Percentiles rank a stretch among this genome's conserved stretches.
These are phyloP conservation scores for Metridium senile DNA, from an alignment of 92 coral and sea anemone genomes.

Conservation along the genomic window DNA sequence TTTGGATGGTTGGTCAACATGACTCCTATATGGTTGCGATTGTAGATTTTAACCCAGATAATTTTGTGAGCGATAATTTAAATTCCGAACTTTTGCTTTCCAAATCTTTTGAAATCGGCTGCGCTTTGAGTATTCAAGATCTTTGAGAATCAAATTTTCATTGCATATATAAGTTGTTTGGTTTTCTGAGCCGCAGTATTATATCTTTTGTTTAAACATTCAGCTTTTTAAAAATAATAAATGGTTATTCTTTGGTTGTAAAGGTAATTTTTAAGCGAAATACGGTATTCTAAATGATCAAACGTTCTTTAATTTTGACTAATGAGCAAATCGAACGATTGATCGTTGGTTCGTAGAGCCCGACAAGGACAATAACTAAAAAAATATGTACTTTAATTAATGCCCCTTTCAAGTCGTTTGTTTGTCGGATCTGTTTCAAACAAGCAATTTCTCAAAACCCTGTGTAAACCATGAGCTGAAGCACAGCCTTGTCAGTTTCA, in stretches of 20 bases:
- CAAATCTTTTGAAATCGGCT: too few species aligned
- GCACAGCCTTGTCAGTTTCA: not conserved
- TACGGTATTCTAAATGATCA: not conserved
- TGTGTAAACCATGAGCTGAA: slow-evolving; percentile 3
- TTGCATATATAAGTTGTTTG: not conserved
- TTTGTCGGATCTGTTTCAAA: slow-evolving; percentile 9
- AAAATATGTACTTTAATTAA: not conserved
- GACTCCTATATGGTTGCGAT: too few species aligned
- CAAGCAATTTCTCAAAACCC: slow-evolving; percentile 8
- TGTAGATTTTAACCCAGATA: too few species aligned
- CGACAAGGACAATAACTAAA: slow-evolving; percentile 13
- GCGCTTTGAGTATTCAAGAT: too few species aligned
- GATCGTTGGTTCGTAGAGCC: slow-evolving; percentile 16
- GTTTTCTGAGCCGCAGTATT: not conserved
- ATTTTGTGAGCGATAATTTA: too few species aligned
- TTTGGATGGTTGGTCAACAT: not conserved
- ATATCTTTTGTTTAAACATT: not conserved
- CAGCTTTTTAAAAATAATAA: too few species aligned
- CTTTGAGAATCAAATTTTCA: not conserved
- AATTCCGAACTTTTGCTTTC: too few species aligned
- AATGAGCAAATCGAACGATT: slow-evolving; percentile 1
- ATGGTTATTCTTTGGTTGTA: too few species aligned
- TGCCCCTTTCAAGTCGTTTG: slow-evolving; percentile 18
- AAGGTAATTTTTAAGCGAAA: not conserved
- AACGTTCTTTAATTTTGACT: slow-evolving; percentile 6